A percentile compares a stretch with the other conserved stretches of the same genome.
phyloP scores from a whole-genome alignment of 1,140 invertebrate genomes.

The Sycophaga agraensis region DNA sequence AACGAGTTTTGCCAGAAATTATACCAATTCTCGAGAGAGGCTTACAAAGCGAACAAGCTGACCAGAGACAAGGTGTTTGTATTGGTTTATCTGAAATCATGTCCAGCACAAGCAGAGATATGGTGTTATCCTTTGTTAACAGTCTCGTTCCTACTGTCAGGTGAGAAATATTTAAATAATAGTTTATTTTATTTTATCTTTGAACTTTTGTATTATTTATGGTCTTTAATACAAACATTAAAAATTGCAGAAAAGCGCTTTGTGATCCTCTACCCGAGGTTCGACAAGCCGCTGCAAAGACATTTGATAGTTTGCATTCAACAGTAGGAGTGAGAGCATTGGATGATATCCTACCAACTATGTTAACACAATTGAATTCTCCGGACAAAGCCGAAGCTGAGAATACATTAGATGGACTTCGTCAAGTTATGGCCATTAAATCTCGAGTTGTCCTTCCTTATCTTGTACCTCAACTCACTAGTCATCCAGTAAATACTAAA shows the following conservation, averaged over 20 bases:
- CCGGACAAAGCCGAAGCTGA: slow-evolving; percentile 74
- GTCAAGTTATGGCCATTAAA: slow-evolving; percentile 96
- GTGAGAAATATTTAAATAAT: slow-evolving; percentile 61
- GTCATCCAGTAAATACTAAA: slow-evolving; percentile 86
- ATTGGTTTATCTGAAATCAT: slow-evolving; percentile 98
- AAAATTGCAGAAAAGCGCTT: slow-evolving; percentile 72
- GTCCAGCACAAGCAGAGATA: slow-evolving; percentile 92
- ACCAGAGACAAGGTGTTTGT: slow-evolving; percentile 96
- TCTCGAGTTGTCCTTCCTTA: slow-evolving; percentile 93
- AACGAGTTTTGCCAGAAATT: slow-evolving; percentile 95
- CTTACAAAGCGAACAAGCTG: slow-evolving; percentile 84
- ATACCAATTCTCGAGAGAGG: slow-evolving; percentile 96
- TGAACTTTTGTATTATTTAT: no score
- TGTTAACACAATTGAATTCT: slow-evolving; percentile 83
- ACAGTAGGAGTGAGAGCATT: slow-evolving; percentile 92
- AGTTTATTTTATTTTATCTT: slow-evolving; percentile 3
- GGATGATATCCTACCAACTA: slow-evolving; percentile 94
- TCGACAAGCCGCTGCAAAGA: slow-evolving; percentile 89
- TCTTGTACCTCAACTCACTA: slow-evolving; percentile 90
- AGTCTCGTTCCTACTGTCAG: slow-evolving; percentile 95
- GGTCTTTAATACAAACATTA: neutral
- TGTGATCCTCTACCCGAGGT: slow-evolving; percentile 93
- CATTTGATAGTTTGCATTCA: slow-evolving; percentile 93
- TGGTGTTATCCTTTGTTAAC: slow-evolving; percentile 91
- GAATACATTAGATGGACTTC: slow-evolving; percentile 88